Evolutionary conservation across 2,888 invertebrate species (phyloP).

Genomic region (Alcis repandata): DNA sequence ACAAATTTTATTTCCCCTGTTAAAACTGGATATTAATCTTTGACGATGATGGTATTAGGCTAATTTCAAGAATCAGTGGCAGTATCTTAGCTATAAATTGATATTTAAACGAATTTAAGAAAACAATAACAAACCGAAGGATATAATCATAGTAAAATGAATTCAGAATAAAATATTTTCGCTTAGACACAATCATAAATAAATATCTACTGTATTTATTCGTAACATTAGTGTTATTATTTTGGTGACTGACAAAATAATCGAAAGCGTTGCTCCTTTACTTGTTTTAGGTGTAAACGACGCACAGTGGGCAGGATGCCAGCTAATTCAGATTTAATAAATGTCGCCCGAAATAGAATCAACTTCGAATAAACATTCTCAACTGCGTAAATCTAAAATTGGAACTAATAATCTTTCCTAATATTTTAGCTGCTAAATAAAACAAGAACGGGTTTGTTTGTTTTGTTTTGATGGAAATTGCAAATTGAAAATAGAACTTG

Average conservation of each 20-base stretch:
- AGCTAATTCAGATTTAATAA: conserved; percentile 66
- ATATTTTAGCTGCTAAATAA: not conserved
- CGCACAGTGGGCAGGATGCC: conserved; percentile 68
- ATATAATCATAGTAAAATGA: too few species aligned
- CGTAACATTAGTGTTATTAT: not conserved
- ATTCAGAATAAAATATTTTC: too few species aligned
- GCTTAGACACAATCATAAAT: not conserved
- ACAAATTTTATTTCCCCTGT: too few species aligned
- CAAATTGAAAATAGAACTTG: not conserved
- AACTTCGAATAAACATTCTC: conserved; percentile 18
- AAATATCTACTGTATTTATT: too few species aligned
- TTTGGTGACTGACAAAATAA: not conserved
- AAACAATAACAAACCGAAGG: too few species aligned
- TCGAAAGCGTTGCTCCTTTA: conserved; percentile 9
- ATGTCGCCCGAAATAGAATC: conserved; percentile 58
- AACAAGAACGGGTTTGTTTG: conserved; percentile 1
- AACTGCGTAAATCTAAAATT: conserved; percentile 8
- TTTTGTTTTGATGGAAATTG: conserved; percentile 5
- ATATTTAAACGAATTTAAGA: too few species aligned
- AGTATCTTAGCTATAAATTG: too few species aligned
- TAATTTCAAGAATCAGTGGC: too few species aligned
- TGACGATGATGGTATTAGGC: too few species aligned
- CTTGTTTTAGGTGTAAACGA: conserved; percentile 39
- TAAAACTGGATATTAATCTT: too few species aligned
- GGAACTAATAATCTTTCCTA: conserved; percentile 7